Evolutionary conservation across 2,113 vertebrate species (phyloP).

Genomic region (Neomonachus schauinslandi): DNA sequence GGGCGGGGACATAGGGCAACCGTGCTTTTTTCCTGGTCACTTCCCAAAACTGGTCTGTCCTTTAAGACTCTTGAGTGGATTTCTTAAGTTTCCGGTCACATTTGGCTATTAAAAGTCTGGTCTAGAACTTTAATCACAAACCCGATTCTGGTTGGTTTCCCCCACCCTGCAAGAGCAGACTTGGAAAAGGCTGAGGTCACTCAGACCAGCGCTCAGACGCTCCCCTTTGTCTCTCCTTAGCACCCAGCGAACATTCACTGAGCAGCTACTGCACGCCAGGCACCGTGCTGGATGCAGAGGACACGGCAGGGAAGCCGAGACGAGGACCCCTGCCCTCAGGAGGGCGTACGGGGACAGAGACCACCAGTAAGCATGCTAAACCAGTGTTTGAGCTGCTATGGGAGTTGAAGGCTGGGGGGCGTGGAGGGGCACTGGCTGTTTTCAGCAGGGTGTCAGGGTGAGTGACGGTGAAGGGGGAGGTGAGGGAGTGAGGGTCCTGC

Average conservation of each 20-base stretch:
- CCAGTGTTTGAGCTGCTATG: rapidly evolving
- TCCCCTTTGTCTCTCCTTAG: rapidly evolving
- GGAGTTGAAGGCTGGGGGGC: background rate
- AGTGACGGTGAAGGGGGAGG: background rate
- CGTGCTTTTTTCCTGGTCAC: background rate
- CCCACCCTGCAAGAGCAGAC: rapidly evolving
- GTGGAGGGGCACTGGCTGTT: rapidly evolving
- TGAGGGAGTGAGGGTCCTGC: background rate
- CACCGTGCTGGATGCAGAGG: background rate
- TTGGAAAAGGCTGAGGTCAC: rapidly evolving
- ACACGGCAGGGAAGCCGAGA: background rate
- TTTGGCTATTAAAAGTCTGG: background rate
- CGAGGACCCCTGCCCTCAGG: rapidly evolving
- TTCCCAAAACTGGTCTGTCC: background rate
- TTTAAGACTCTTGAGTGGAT: background rate
- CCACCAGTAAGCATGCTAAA: rapidly evolving
- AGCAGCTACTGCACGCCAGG: rapidly evolving
- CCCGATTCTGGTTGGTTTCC: background rate
- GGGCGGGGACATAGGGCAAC: background rate
- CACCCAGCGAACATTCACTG: rapidly evolving
- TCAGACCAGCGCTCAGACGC: rapidly evolving
- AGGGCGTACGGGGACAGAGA: background rate
- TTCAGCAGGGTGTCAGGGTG: background rate
- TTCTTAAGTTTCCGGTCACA: background rate
- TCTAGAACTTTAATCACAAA: background rate